Percentiles rank a stretch among this genome's conserved stretches.
phyloP scores from a whole-genome alignment of 2,113 vertebrate genomes.

The Hydrolagus affinis region DNA sequence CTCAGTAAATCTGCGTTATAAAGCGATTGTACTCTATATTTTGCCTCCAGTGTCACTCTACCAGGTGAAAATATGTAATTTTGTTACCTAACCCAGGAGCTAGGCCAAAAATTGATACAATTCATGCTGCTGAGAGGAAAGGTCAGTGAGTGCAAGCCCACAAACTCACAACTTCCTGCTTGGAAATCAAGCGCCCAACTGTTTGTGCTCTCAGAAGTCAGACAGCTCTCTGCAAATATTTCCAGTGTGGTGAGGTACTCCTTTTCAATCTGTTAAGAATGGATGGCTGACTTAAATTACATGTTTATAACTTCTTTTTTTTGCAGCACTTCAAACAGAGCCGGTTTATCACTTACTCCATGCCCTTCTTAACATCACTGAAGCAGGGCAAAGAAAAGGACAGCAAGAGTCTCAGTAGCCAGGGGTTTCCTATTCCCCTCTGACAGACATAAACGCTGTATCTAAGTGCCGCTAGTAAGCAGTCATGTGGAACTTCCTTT shows the following conservation, averaged over 20 bases:
- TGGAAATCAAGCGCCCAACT: conserved; percentile 46
- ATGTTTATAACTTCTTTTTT: conserved; percentile 55
- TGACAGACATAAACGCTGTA: conserved; percentile 46
- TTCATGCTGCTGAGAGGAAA: neutral
- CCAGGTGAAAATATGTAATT: no score
- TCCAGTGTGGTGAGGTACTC: conserved; percentile 63
- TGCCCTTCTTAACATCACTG: conserved; percentile 57
- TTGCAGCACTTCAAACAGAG: conserved; percentile 60
- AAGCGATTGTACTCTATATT: no score
- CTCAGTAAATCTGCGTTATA: no score
- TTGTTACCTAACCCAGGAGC: neutral
- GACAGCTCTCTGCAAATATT: conserved; percentile 38
- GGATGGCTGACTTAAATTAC: conserved; percentile 41
- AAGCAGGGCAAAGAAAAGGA: conserved; percentile 52
- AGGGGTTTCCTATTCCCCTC: conserved; percentile 51
- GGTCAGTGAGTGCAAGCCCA: neutral
- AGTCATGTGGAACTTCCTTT: conserved; percentile 35
- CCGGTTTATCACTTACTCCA: conserved; percentile 57
- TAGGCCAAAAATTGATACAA: neutral
- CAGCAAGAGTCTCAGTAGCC: conserved; percentile 45
- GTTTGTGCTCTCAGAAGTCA: conserved; percentile 38
- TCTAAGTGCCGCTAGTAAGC: conserved; percentile 42
- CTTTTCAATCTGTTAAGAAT: conserved; percentile 50
- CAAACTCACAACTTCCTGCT: conserved; percentile 40
- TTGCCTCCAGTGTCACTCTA: neutral